Evolutionary conservation across 1,140 invertebrate genomes (phyloP), one percentile per base, ranked within the genome.

Genomic region (Aphelenchoides fujianensis): DNA sequence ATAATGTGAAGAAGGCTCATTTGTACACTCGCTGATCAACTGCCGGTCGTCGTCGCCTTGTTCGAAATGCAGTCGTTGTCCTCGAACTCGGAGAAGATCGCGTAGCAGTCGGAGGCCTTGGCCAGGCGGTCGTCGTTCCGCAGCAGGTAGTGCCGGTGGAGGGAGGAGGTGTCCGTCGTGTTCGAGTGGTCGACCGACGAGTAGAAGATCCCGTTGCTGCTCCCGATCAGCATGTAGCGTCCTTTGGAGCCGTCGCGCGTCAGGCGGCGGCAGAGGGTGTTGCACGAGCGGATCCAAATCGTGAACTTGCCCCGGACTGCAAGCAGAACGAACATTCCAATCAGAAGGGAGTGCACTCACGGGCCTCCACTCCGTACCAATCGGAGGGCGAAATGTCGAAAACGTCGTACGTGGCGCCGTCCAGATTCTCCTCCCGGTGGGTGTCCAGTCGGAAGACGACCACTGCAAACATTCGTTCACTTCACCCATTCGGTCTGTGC

Each of bases 51-150:
- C n/a, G n/a, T n/a, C 34, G 19, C 55, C 7, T 5, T 59, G 5
- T 59, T 30, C 36, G n/a, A 16, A 16, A 66, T 12, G 64, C 75
- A 76, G 19, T 70, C 48, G 34, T 68, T 73, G 52, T 76, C 75
- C 35, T 78, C 68, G 16, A 76, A 35, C 36, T 55, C 37, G 3
- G 76, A 67, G 55, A 76, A 76, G 3, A 79, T 54, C 31, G 41
- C 36, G 27, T 63, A 79, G 69, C 75, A 76, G 34, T 76, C 75
- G 16, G 77, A 79, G 48, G 77, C 72, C 36, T 59, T 67, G 35
- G 75, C 30, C 19, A 76, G 53, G 2, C 75, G 75, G 37, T 76
- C 75, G 28, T 41, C 57, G 64, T 76, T 75, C 30, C 77, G 57
- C 59, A 79, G 0, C 31, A 68, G 28, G 48, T 62, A 73, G 55